Base-by-base conservation (phyloP, 2,797 vertebrate genomes). In the Cyprinella venusta region DNA sequence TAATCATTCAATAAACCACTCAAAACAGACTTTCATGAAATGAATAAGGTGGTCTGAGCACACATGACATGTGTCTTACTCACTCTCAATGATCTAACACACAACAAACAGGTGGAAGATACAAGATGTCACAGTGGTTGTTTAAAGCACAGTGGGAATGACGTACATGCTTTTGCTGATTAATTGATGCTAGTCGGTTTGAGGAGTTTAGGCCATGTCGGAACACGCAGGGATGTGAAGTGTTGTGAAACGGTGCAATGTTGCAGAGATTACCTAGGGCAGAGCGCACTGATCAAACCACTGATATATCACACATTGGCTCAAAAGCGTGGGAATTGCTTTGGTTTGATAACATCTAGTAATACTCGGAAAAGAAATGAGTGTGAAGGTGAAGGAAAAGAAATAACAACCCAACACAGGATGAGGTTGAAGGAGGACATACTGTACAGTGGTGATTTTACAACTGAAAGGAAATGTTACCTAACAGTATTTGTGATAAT, bases 161-260 rank as follows among this genome's bases (percentile, higher is more conserved):
- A 36, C 84, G 81, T 54, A 83, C 71, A 81, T 79, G 86, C 67
- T 38, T 79, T 78, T 75, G 71, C 86, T 91, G 90, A 94, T 92
- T 90, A 92, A 93, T 91, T 84, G 86, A 87, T 85, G 75, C 40
- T 84, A 88, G 78, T 89, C 84, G 84, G 83, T 76, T 84, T 86
- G 84, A 82, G 6, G 64, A 86, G 88, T 83, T 80, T 79, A 89
- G 89, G 85, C 81, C 93, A 65, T 94, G 95, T 93, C 92, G 86
- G 88, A 89, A 93, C 95, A 93, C 50, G 95, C 89, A 87, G 24
- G 9, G 50, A 61, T 4, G n/a, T 71, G 88, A 82, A 61, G 36
- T 68, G 88, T 95, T 95, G 93, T 87, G 92, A 93, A 94, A 95
- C 84, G 79, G 80, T 85, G 87, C 77, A 5, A 63, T 63, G 76